These are phyloP conservation scores for Ochotona curzoniae DNA, from an alignment of 2,113 vertebrate genomes.

Conservation along the genomic window DNA sequence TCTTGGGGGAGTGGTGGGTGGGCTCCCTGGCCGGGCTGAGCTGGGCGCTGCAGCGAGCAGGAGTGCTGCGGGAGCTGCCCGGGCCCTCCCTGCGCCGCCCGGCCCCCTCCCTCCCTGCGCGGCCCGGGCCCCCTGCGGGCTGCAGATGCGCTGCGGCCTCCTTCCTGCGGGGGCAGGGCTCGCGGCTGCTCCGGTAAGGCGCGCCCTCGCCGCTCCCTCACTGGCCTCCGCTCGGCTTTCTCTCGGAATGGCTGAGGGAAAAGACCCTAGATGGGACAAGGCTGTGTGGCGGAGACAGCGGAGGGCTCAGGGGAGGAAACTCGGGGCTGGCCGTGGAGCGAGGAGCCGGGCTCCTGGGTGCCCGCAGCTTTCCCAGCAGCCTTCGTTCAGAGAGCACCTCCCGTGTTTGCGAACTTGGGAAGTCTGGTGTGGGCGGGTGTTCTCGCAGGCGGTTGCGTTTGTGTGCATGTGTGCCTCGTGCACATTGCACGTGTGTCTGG, in stretches of 20 bases:
- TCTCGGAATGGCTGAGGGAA: neutral
- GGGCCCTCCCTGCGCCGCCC: neutral
- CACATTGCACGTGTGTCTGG: neutral
- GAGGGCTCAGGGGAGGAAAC: neutral
- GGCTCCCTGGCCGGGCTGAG: neutral
- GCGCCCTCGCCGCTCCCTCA: rapidly evolving
- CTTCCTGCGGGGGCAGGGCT: constrained; percentile 34
- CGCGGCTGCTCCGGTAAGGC: neutral
- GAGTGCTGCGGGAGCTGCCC: neutral
- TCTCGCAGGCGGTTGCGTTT: neutral
- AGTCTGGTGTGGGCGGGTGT: neutral
- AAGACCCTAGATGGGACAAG: neutral
- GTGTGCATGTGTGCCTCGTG: neutral
- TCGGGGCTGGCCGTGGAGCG: neutral
- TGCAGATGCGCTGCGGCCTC: constrained; percentile 42
- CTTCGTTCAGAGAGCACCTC: neutral
- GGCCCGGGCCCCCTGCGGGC: neutral
- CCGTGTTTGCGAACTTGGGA: neutral
- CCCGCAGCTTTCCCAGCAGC: neutral
- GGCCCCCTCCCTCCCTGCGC: neutral
- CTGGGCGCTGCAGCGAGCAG: neutral
- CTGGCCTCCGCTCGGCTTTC: neutral
- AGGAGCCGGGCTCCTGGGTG: neutral
- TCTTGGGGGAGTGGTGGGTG: neutral
- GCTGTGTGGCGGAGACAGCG: neutral